Conservation (phyloP, 2,113 vertebrate genomes). For the Aphelocoma coerulescens region DNA sequence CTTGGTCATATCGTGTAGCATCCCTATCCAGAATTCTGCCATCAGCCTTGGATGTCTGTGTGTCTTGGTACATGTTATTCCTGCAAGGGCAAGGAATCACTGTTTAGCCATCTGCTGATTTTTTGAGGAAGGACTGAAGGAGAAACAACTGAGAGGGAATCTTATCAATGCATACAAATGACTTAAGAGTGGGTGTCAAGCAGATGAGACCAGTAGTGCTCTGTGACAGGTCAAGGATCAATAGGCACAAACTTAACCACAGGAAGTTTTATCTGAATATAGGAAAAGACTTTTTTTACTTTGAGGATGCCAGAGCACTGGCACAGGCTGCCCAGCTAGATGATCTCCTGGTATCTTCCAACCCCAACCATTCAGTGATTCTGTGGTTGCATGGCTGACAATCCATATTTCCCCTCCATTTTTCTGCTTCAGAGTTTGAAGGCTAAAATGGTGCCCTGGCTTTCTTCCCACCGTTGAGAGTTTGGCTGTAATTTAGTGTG, state of each 20-base stretch:
- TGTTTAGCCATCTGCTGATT: neutral
- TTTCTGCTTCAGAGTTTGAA: neutral
- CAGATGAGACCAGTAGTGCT: neutral
- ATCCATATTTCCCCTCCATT: neutral
- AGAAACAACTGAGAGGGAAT: neutral
- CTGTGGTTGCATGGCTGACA: neutral
- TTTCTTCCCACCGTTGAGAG: neutral
- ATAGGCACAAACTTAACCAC: neutral
- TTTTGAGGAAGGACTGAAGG: neutral
- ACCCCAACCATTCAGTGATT: neutral
- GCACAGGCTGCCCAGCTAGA: neutral
- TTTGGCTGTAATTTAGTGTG: neutral
- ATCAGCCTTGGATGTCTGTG: neutral
- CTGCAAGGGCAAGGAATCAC: neutral
- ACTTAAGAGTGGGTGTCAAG: neutral
- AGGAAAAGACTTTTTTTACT: neutral
- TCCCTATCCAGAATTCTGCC: neutral
- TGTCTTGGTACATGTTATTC: neutral
- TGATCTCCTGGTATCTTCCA: neutral
- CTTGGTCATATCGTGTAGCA: fast-evolving
- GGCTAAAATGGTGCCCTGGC: neutral
- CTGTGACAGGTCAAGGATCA: neutral
- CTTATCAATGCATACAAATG: neutral
- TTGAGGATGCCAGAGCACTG: neutral
- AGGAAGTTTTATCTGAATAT: neutral